These are phyloP conservation scores for Heterodera schachtii DNA, from an alignment of 1,140 invertebrate species.

Conservation along the genomic window DNA sequence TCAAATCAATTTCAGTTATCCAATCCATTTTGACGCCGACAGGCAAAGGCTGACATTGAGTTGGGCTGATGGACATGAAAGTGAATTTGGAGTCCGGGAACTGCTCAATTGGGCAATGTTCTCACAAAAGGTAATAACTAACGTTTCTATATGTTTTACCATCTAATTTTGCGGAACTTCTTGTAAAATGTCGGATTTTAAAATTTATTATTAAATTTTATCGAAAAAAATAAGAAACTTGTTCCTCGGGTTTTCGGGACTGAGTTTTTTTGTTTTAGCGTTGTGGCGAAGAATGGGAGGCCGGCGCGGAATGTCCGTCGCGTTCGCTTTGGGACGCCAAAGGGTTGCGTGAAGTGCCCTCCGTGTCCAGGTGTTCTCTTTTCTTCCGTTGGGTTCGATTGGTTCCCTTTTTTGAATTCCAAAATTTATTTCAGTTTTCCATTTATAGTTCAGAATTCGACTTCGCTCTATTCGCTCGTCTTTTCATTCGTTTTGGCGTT, in stretches of 20 bases:
- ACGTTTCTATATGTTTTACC: too few species aligned
- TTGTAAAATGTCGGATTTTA: slow-evolving; percentile 9
- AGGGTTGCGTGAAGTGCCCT: slow-evolving; percentile 39
- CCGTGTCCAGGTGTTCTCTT: slow-evolving; percentile 27
- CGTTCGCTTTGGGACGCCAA: slow-evolving; percentile 38
- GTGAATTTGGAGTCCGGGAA: slow-evolving; percentile 35
- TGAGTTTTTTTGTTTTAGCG: slow-evolving; percentile 10
- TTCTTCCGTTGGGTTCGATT: not conserved
- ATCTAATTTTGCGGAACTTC: not conserved
- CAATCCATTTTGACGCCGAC: slow-evolving; percentile 34
- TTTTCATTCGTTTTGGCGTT: slow-evolving; percentile 54
- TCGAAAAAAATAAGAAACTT: not conserved
- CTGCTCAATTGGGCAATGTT: slow-evolving; percentile 44
- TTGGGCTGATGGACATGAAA: slow-evolving; percentile 45
- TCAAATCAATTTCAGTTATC: slow-evolving; percentile 27
- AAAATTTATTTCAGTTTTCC: not conserved
- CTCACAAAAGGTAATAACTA: slow-evolving; percentile 29
- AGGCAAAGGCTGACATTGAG: slow-evolving; percentile 37
- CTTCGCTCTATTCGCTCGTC: slow-evolving; percentile 48
- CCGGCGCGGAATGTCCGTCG: slow-evolving; percentile 33
- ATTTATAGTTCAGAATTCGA: slow-evolving; percentile 48
- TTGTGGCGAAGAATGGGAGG: slow-evolving; percentile 19
- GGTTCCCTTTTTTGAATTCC: too few species aligned
- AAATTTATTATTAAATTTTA: slow-evolving; percentile 6
- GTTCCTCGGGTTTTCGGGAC: not conserved